Evolutionary conservation across 2,888 invertebrate species (phyloP).

Genomic region (Dryadula phaetusa): DNA sequence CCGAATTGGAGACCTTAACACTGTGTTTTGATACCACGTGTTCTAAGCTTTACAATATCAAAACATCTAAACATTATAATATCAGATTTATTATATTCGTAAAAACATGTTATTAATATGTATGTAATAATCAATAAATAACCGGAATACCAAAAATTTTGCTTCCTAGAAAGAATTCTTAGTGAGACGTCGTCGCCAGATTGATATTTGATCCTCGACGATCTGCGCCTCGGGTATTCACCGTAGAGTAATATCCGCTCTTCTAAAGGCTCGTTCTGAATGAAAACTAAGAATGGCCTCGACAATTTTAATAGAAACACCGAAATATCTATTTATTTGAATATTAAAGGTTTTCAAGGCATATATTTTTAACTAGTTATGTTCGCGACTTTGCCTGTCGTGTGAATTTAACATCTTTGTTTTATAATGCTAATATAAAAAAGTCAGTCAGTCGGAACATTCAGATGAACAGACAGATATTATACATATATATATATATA

Average conservation of each 20-base stretch:
- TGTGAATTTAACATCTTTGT: no score
- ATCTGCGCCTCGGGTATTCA: slow-evolving; percentile 48
- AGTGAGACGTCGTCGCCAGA: slow-evolving; percentile 61
- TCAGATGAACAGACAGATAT: no score
- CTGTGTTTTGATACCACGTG: no score
- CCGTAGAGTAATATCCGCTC: slow-evolving; percentile 25
- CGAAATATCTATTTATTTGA: slow-evolving; percentile 9
- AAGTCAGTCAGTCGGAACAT: no score
- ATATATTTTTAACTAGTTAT: neutral
- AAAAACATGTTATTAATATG: neutral
- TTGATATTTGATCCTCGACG: slow-evolving; percentile 80
- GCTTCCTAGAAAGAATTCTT: slow-evolving; percentile 21
- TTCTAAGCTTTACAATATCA: no score
- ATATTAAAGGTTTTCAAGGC: neutral
- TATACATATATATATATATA: no score
- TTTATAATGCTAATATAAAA: no score
- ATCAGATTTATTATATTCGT: no score
- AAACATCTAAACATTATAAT: no score
- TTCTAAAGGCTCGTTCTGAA: slow-evolving; percentile 10
- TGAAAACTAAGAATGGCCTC: slow-evolving; percentile 26
- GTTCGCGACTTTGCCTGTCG: no score
- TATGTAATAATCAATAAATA: neutral
- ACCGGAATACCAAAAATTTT: slow-evolving; percentile 6
- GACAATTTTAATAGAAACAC: slow-evolving; percentile 4
- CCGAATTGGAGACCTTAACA: no score